Conservation (phyloP, 2,797 vertebrate genomes). For the Falco concolor region DNA sequence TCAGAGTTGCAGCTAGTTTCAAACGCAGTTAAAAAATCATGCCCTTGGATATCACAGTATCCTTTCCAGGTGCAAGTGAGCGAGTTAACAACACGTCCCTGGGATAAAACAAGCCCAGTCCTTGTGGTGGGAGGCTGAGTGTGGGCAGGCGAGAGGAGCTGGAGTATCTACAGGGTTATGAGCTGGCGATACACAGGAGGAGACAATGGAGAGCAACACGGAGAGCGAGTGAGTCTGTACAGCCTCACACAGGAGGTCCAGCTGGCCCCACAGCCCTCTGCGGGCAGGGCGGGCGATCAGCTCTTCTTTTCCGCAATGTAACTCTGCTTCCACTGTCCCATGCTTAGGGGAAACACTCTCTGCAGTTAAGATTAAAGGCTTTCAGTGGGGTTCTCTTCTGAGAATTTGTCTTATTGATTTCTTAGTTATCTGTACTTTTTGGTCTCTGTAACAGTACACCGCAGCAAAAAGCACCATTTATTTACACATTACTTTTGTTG, state of each 20-base stretch:
- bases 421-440: neutral
- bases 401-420: neutral
- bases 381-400: neutral
- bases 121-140: neutral
- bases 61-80: neutral
- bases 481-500: neutral
- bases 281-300: neutral
- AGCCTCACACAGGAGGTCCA: neutral
- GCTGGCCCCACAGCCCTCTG: neutral
- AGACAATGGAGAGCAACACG: neutral
- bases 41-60: rapidly evolving
- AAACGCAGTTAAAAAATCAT: rapidly evolving
- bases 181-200: neutral
- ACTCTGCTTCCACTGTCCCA: neutral
- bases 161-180: rapidly evolving
- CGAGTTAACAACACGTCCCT: rapidly evolving
- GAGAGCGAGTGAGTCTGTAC: rapidly evolving
- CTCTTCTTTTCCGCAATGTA: rapidly evolving
- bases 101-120: rapidly evolving
- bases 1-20: neutral
- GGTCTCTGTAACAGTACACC: neutral
- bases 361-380: neutral
- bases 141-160: rapidly evolving
- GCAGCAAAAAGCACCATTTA: neutral
- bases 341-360: neutral